Percentiles rank a stretch among this genome's conserved stretches.
phyloP scores from a whole-genome alignment of 2,113 vertebrate genomes.

The Hystrix brachyura region DNA sequence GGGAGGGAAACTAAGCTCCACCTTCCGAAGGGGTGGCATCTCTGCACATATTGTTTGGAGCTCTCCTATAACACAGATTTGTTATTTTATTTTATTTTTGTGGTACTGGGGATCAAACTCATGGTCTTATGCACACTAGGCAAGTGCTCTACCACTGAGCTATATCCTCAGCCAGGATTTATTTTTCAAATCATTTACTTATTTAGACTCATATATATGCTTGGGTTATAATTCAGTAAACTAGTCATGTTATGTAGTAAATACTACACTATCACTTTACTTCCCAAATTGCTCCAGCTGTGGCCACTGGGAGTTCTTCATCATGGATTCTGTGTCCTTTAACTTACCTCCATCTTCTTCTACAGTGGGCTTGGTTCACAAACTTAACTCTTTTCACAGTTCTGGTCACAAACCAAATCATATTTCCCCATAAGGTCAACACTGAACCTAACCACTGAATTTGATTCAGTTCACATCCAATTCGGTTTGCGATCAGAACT shows the following conservation, averaged over 20 bases:
- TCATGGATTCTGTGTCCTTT: neutral
- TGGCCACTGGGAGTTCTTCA: neutral
- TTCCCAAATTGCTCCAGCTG: neutral
- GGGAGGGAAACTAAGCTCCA: neutral
- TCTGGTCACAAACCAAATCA: neutral
- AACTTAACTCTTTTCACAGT: too few species aligned
- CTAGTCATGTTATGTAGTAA: neutral
- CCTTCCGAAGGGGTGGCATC: neutral
- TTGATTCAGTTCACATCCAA: neutral
- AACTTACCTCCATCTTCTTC: neutral
- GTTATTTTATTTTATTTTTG: neutral
- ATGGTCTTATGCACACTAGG: neutral
- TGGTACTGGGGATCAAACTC: neutral
- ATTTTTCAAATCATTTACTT: neutral
- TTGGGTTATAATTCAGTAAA: neutral
- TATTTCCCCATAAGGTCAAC: neutral
- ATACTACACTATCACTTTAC: neutral
- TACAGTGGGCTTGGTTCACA: neutral
- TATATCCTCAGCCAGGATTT: neutral
- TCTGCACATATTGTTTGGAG: neutral
- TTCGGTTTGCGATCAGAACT: neutral
- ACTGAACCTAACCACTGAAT: neutral
- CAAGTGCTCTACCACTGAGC: neutral
- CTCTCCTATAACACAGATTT: neutral
- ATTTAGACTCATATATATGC: neutral